Conservation (phyloP, 2,888 invertebrate genomes). For the Proisotoma minuta region DNA sequence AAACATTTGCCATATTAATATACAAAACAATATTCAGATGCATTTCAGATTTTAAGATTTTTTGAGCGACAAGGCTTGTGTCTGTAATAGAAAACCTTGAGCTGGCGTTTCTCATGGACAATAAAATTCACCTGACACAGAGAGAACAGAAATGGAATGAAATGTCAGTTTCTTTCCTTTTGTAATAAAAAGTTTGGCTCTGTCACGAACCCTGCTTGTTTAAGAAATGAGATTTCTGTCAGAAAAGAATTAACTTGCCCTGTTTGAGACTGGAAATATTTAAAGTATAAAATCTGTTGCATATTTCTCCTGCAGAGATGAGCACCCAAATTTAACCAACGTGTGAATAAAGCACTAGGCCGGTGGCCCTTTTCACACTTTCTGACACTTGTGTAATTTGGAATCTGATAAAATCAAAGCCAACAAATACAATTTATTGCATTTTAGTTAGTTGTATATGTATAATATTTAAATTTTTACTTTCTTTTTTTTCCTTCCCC, state of each 20-base stretch:
- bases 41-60: background rate
- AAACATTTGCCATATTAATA: background rate
- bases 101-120: background rate
- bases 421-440: background rate
- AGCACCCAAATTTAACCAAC: slow-evolving; percentile 10
- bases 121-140: slow-evolving; percentile 3
- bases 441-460: background rate
- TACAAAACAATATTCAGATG: background rate
- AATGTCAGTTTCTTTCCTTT: slow-evolving; percentile 4
- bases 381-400: slow-evolving; percentile 24
- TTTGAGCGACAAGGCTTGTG: background rate
- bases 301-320: background rate
- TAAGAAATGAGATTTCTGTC: background rate
- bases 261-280: background rate
- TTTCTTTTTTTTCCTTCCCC: background rate
- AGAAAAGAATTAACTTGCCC: background rate
- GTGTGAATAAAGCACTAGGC: slow-evolving; percentile 7
- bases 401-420: slow-evolving; percentile 4
- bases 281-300: too few species aligned
- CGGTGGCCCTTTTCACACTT: slow-evolving; percentile 20
- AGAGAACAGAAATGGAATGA: slow-evolving; percentile 3
- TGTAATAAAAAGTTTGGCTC: background rate
- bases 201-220: too few species aligned
- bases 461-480: background rate
- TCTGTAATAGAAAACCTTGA: background rate